phyloP scores from a whole-genome alignment of 2,888 invertebrate genomes.

The Pristionchus entomophagus region DNA sequence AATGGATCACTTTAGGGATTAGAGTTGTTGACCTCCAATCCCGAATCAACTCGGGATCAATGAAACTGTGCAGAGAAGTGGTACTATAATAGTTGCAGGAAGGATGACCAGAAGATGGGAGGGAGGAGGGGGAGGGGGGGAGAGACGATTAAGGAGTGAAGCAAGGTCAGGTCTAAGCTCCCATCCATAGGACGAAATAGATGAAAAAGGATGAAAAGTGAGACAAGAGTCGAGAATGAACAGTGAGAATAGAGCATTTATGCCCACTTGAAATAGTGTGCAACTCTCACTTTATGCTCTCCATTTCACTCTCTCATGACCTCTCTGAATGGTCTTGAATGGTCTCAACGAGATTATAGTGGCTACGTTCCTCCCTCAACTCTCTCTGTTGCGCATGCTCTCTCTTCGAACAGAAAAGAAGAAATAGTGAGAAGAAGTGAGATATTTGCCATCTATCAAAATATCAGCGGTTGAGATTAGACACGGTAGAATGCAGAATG shows the following conservation, averaged over 20 bases:
- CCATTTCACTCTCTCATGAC: conserved; percentile 30
- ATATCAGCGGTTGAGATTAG: conserved; percentile 1
- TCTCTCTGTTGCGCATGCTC: neutral
- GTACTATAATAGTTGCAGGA: neutral
- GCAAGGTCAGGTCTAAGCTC: neutral
- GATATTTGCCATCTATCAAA: conserved; percentile 6
- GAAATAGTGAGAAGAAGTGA: neutral
- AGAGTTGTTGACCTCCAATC: neutral
- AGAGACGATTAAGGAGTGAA: neutral
- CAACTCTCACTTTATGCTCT: neutral
- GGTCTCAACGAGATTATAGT: conserved; percentile 30
- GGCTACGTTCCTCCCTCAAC: neutral
- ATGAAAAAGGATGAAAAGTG: neutral
- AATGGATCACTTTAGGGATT: conserved; percentile 17
- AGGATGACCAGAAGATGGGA: conserved; percentile 1
- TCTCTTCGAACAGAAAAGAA: neutral
- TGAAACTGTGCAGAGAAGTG: neutral
- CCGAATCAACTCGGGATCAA: neutral
- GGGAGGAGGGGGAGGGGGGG: too few relatives aligned
- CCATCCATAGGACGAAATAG: neutral
- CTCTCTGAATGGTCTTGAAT: conserved; percentile 23
- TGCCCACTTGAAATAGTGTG: neutral
- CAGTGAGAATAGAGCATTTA: neutral
- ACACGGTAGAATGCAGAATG: neutral
- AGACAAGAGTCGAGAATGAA: neutral